Percentiles rank a stretch among this genome's conserved stretches.
Conservation (phyloP, 2,113 vertebrate genomes). For the Mesembrinibis cayennensis region DNA sequence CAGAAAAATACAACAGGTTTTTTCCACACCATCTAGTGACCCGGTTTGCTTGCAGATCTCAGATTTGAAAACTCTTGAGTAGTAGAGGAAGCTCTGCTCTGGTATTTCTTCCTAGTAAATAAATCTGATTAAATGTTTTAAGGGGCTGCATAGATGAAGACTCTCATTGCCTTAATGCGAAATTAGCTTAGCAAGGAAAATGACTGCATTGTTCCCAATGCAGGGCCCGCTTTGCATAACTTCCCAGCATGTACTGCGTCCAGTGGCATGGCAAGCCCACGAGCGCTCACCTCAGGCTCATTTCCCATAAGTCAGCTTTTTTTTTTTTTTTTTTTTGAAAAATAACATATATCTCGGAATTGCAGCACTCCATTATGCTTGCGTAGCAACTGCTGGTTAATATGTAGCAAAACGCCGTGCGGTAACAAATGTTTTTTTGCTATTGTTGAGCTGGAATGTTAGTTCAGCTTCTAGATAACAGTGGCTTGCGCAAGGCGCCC, state of each 20-base stretch:
- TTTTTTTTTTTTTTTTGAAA: not conserved
- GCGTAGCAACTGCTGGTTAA: slow-evolving; percentile 69
- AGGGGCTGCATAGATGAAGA: not conserved
- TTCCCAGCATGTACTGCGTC: slow-evolving; percentile 19
- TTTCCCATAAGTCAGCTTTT: not conserved
- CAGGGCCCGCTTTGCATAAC: slow-evolving; percentile 41
- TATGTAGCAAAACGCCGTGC: slow-evolving; percentile 54
- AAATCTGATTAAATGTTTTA: not conserved
- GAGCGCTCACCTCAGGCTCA: slow-evolving; percentile 32
- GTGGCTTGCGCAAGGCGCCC: slow-evolving; percentile 41
- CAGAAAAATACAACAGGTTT: not conserved
- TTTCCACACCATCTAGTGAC: not conserved
- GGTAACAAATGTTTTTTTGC: slow-evolving; percentile 45
- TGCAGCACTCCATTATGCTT: slow-evolving; percentile 49
- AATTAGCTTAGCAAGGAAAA: slow-evolving; percentile 40
- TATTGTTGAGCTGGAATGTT: slow-evolving; percentile 66
- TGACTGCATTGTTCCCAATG: slow-evolving; percentile 29
- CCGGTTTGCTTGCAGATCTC: not conserved
- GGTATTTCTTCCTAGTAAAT: slow-evolving; percentile 8
- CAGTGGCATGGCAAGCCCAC: slow-evolving; percentile 51
- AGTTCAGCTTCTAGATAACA: slow-evolving; percentile 71
- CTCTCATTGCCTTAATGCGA: not conserved
- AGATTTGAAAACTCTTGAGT: not conserved
- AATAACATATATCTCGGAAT: not conserved
- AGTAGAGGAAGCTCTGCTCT: not conserved